Percentiles rank a stretch among this genome's conserved stretches.
Conservation (phyloP, 2,797 vertebrate species). For the Pipistrellus pygmaeus region DNA sequence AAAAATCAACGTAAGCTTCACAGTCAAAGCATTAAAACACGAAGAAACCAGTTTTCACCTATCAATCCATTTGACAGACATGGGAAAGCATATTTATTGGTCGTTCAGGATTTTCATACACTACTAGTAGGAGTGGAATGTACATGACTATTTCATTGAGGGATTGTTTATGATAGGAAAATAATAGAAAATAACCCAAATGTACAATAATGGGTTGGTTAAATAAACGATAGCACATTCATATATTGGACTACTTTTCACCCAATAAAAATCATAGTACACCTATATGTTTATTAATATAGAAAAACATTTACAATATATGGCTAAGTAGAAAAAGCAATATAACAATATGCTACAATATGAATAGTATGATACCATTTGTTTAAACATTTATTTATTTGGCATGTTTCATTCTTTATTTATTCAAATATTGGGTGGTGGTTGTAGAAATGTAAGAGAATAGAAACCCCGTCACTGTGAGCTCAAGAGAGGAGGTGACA, state of each 20-base stretch:
- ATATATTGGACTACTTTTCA: background rate
- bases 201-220: background rate
- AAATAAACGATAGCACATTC: background rate
- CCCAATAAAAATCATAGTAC: background rate
- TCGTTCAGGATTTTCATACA: conserved; percentile 16
- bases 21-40: background rate
- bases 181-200: background rate
- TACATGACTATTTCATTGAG: background rate
- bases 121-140: background rate
- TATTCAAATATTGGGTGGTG: conserved; percentile 10
- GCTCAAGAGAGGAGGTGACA: background rate
- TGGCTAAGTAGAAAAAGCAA: background rate
- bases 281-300: background rate
- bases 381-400: conserved; percentile 47
- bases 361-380: background rate
- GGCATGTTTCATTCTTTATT: conserved; percentile 26
- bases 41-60: background rate
- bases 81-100: background rate
- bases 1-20: background rate
- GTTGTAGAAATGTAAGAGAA: background rate
- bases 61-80: background rate
- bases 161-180: conserved; percentile 5
- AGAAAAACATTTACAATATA: background rate
- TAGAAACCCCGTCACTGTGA: background rate
- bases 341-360: background rate